phyloP scores from a whole-genome alignment of 2,888 invertebrate genomes.

The Nudaria mundana region DNA sequence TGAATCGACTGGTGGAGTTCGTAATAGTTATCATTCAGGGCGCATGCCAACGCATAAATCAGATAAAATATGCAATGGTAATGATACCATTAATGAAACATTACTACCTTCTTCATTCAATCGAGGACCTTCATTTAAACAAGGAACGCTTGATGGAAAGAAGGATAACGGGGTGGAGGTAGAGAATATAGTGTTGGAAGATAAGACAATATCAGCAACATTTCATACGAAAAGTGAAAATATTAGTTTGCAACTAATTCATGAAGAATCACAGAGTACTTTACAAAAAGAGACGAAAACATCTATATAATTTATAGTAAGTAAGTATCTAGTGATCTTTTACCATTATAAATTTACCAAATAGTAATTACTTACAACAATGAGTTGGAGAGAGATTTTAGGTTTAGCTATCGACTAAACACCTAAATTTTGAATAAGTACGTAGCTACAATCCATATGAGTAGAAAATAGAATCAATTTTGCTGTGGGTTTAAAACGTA shows the following conservation, averaged over 20 bases:
- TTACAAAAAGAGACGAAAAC: constrained; percentile 54
- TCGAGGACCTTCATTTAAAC: constrained; percentile 72
- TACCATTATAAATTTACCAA: no score
- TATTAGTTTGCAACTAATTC: constrained; percentile 65
- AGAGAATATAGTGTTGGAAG: constrained; percentile 79
- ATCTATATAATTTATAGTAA: constrained; percentile 52
- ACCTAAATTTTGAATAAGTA: no score
- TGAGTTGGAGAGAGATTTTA: no score
- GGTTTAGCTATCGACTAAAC: no score
- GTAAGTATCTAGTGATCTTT: constrained; percentile 28
- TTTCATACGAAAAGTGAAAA: constrained; percentile 63
- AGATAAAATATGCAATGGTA: constrained; percentile 87
- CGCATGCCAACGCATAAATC: constrained; percentile 76
- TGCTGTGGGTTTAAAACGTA: no score
- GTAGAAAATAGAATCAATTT: no score
- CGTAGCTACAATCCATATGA: no score
- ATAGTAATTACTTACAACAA: no score
- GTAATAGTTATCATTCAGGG: constrained; percentile 71
- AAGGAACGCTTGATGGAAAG: constrained; percentile 55
- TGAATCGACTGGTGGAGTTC: constrained; percentile 75
- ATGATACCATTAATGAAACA: constrained; percentile 87
- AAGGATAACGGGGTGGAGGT: constrained; percentile 81
- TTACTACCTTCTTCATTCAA: constrained; percentile 81
- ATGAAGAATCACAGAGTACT: constrained; percentile 64
- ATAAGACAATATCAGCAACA: constrained; percentile 59